Evolutionary conservation across 1,140 invertebrate genomes (phyloP), one percentile per base, ranked within the genome.

Genomic region (Oedothorax gibbosus): DNA sequence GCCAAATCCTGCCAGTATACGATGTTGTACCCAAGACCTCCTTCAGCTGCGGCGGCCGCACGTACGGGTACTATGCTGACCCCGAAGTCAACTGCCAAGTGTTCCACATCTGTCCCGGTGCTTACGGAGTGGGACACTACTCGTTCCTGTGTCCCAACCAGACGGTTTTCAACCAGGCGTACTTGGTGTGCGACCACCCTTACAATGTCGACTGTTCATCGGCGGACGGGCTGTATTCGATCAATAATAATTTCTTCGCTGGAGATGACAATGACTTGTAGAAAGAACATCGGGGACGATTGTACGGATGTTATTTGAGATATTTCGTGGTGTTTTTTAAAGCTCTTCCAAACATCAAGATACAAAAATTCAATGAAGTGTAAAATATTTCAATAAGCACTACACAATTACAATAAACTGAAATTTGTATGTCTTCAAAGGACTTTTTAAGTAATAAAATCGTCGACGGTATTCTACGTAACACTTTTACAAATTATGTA

Each of bases 131-230:
- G 2, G 89, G 93, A 0, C 93, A 94, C 89, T 95, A 94, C 90
- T 94, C 93, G 88, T 94, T 94, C 90, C 91, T 92, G 4, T 95
- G 94, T 88, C 94, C 94, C 10, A 94, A 94, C 89, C 93, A 93
- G 7, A 95, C 94, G 12, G 92, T 95, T 21, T 95, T 95, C 90
- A 94, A 95, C 89, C 94, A 95, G 89, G 90, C 93, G 49, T 94
- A 94, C 93, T 91, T 95, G 78, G 93, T 95, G 87, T 95, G 94
- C 87, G 94, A 95, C 88, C 94, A 95, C 88, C 95, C 94, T 93
- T 95, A 94, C 88, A 94, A 94, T 93, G 94, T 95, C n/a, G 94
- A 95, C 89, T 95, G 94, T 87, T 93, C 93, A 84, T 91, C 91
- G 85, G 92, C 94, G 0, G 92, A 93, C 87, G 90, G 90, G 53